A percentile compares a stretch with the other conserved stretches of the same genome.
These are phyloP conservation scores for Pristionchus mayeri DNA, from an alignment of 2,888 invertebrate species.

Conservation along the genomic window DNA sequence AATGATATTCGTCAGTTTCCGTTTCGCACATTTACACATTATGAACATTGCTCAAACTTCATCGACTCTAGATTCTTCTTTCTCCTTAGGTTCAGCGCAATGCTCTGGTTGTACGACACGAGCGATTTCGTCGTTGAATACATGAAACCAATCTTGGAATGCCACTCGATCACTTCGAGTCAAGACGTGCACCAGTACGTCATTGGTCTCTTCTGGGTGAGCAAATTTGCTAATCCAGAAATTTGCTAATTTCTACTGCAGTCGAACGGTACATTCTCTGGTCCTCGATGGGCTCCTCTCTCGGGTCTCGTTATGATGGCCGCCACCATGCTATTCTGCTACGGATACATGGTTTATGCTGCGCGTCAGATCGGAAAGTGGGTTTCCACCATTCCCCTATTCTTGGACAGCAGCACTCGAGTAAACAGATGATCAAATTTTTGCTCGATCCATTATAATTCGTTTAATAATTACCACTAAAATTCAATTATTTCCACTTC, in stretches of 20 bases:
- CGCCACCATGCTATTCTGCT: neutral
- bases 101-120: neutral
- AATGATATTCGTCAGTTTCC: too few species aligned
- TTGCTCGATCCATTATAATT: too few species aligned
- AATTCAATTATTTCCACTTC: too few species aligned
- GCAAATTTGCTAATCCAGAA: neutral
- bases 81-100: neutral
- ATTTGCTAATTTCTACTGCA: neutral
- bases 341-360: neutral
- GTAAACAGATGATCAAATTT: too few species aligned
- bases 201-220: neutral
- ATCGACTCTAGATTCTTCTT: neutral
- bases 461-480: too few species aligned
- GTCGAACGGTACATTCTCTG: neutral
- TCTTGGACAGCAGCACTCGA: too few species aligned
- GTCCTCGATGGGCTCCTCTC: neutral
- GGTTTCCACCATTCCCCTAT: too few species aligned
- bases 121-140: neutral
- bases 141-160: neutral
- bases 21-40: too few species aligned
- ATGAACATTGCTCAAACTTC: too few species aligned
- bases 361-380: neutral
- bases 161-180: neutral
- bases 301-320: neutral
- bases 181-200: neutral